Evolutionary conservation across 2,797 vertebrate genomes (phyloP).

Genomic region (Cossypha heuglini): DNA sequence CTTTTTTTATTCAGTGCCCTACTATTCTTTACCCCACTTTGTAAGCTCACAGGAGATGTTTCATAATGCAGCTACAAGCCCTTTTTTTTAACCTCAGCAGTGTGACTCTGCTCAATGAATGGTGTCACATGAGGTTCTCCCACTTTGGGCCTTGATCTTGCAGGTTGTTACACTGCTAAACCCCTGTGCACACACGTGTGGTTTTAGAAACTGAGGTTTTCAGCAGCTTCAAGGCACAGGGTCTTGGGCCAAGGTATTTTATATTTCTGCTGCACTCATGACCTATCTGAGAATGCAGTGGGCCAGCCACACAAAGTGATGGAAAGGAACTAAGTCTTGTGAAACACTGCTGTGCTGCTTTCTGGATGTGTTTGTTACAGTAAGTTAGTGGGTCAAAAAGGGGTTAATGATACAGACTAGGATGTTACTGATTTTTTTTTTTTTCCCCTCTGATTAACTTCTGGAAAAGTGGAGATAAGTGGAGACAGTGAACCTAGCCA

Average conservation of each 20-base stretch:
- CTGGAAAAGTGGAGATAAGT: slow-evolving; percentile 1
- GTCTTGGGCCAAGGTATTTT: not conserved
- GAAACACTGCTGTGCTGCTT: not conserved
- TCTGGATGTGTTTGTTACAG: not conserved
- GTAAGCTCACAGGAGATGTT: not conserved
- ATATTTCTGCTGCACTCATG: not conserved
- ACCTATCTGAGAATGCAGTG: not conserved
- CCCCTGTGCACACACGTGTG: fast-evolving
- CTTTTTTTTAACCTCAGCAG: not conserved
- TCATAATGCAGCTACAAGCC: not conserved
- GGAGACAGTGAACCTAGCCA: not conserved
- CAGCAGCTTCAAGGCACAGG: not conserved
- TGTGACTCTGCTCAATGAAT: not conserved
- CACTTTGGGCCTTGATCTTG: slow-evolving; percentile 8
- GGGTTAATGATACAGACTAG: not conserved
- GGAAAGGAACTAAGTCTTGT: not conserved
- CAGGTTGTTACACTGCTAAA: not conserved
- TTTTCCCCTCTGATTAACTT: not conserved
- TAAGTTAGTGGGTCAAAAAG: not conserved
- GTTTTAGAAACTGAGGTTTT: not conserved
- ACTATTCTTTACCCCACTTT: not conserved
- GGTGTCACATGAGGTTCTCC: not conserved
- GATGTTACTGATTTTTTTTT: not conserved
- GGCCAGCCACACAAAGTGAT: not conserved
- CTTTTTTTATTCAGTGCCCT: not conserved